Evolutionary conservation across 1,140 invertebrate species (phyloP).

Genomic region (Drosophila melanica): DNA sequence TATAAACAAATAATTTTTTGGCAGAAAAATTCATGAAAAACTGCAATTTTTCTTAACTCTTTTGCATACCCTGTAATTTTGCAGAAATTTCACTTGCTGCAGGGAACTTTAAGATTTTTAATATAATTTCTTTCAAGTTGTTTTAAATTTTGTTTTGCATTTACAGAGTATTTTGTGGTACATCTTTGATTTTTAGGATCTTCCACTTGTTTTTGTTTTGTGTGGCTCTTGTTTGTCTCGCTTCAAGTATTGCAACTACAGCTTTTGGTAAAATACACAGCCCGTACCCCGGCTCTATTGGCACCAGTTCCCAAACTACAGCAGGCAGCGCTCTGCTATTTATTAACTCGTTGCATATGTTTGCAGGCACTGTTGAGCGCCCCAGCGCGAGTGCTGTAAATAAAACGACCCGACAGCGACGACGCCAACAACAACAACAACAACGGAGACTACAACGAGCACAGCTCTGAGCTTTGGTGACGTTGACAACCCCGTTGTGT

Average conservation of each 20-base stretch:
- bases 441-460: constrained; percentile 34
- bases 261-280: constrained; percentile 41
- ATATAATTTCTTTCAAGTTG: too few relatives aligned
- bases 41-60: too few relatives aligned
- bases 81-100: too few relatives aligned
- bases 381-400: constrained; percentile 56
- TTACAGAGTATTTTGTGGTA: background rate
- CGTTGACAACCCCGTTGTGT: constrained; percentile 59
- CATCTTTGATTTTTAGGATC: background rate
- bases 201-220: constrained; percentile 24
- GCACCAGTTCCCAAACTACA: background rate
- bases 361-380: constrained; percentile 50
- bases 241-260: constrained; percentile 42
- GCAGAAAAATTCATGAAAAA: too few relatives aligned
- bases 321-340: constrained; percentile 51
- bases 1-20: too few relatives aligned
- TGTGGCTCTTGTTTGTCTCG: constrained; percentile 17
- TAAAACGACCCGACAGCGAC: constrained; percentile 54
- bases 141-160: background rate
- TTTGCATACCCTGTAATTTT: too few relatives aligned
- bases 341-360: constrained; percentile 81
- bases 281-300: background rate
- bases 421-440: constrained; percentile 13
- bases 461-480: constrained; percentile 56
- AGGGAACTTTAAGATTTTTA: too few relatives aligned